These are phyloP conservation scores for Coilia nasus DNA, from an alignment of 2,797 vertebrate species.

Conservation along the genomic window DNA sequence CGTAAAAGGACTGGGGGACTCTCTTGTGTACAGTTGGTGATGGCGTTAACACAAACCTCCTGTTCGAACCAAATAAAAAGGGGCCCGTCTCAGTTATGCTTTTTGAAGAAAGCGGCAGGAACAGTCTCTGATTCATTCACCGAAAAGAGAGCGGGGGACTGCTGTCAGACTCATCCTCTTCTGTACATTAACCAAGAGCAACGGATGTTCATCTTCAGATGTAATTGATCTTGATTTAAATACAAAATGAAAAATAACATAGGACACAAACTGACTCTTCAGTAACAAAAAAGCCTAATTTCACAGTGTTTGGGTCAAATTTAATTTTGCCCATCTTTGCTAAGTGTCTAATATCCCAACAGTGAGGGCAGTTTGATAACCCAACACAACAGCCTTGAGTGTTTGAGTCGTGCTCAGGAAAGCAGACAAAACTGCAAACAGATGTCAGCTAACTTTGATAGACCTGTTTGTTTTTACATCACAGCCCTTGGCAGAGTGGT, in stretches of 20 bases:
- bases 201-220: not conserved
- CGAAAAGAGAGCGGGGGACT: constrained; percentile 31
- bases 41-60: constrained; percentile 57
- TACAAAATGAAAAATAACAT: not conserved
- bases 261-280: not conserved
- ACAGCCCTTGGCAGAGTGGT: constrained; percentile 48
- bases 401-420: constrained; percentile 23
- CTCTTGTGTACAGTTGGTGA: constrained; percentile 56
- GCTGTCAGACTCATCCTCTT: constrained; percentile 22
- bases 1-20: constrained; percentile 42
- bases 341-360: not conserved
- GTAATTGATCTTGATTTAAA: too few species aligned
- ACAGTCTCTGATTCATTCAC: constrained; percentile 32
- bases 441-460: constrained; percentile 53
- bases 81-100: constrained; percentile 41
- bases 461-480: constrained; percentile 53
- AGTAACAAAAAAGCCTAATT: not conserved
- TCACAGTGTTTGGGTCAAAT: not conserved
- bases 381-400: constrained; percentile 6
- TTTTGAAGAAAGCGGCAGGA: constrained; percentile 43
- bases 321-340: not conserved
- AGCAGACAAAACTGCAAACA: constrained; percentile 51
- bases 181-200: constrained; percentile 20
- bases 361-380: constrained; percentile 8
- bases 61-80: constrained; percentile 65